Base-by-base conservation (phyloP, 2,888 invertebrate genomes). In the Andrena flavipes region DNA sequence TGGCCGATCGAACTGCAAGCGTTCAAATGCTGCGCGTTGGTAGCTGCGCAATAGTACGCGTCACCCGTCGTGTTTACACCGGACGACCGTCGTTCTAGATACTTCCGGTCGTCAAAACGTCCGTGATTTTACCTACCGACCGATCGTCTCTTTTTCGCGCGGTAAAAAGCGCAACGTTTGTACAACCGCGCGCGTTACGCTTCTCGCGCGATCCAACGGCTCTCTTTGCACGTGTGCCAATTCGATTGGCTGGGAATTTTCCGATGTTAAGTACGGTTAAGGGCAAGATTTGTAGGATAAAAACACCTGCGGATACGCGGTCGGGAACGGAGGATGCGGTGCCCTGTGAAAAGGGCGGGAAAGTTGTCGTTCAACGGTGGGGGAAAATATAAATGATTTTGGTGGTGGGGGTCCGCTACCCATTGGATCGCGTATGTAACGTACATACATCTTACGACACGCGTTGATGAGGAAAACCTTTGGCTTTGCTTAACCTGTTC, bases 11-110 rank as follows among this genome's bases (percentile, higher is more conserved):
- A 89, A 90, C 89, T 89, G 80, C 87, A 84, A 88, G 86, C 88
- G 91, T 92, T 92, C 91, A 91, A 92, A 92, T 88, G 90, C 89
- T 92, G 92, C 92, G 92, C 91, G 88, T 82, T 82, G 84, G 75
- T 74, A 84, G 84, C 85, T 91, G 91, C 92, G 92, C 92, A 88
- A 23, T 82, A 33, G 62, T 23, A 30, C 70, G 81, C 85, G 82
- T 86, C 76, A 76, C 68, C 77, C 80, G 87, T 78, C 89, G 85
- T 87, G 88, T 90, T 90, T 88, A 89, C 85, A 87, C 86, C 80
- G 80, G 84, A 84, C 87, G 85, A 84, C 82, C 76, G 71, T 75
- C 73, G 74, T 80, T 85, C 81, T 77, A 73, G 76, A 74, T 76
- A 83, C 80, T 89, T 86, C 85, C 84, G 84, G 85, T 48, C 49